Evolutionary conservation across 2,797 vertebrate genomes (phyloP).

Genomic region (Xiphorhynchus erythropygius): DNA sequence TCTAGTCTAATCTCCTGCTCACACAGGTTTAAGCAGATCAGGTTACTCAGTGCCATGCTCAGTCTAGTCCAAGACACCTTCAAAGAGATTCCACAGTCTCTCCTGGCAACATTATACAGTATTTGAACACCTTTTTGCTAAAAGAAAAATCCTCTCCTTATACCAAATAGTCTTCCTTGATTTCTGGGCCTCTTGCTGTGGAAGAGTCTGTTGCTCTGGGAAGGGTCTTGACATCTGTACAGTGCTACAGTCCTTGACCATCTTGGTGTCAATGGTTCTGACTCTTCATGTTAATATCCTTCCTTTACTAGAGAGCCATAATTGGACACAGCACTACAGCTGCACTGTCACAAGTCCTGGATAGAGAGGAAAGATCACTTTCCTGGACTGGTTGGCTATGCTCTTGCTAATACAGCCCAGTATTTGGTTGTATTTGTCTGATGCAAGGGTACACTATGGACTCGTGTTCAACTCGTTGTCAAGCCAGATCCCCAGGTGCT

Average conservation of each 20-base stretch:
- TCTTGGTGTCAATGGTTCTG: not conserved
- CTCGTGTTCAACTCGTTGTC: not conserved
- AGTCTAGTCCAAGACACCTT: not conserved
- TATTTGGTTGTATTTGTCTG: not conserved
- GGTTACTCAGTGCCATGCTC: not conserved
- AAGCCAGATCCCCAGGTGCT: not conserved
- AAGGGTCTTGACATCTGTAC: not conserved
- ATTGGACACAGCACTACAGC: not conserved
- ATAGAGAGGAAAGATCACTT: not conserved
- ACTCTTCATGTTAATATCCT: not conserved
- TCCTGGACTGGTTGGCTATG: fast-evolving
- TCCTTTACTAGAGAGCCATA: not conserved
- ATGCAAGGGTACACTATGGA: not conserved
- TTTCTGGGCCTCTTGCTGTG: not conserved
- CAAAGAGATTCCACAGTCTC: not conserved
- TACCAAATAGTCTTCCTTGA: not conserved
- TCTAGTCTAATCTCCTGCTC: not conserved
- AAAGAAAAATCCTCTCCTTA: not conserved
- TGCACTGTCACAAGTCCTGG: fast-evolving
- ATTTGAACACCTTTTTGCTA: not conserved
- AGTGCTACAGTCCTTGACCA: not conserved
- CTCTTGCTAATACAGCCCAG: not conserved
- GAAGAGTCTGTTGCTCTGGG: not conserved
- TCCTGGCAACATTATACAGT: not conserved
- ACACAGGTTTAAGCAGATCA: not conserved